Evolutionary conservation across 2,888 invertebrate genomes (phyloP), one percentile per base, ranked within the genome.

Genomic region (Drosophila emarginata): DNA sequence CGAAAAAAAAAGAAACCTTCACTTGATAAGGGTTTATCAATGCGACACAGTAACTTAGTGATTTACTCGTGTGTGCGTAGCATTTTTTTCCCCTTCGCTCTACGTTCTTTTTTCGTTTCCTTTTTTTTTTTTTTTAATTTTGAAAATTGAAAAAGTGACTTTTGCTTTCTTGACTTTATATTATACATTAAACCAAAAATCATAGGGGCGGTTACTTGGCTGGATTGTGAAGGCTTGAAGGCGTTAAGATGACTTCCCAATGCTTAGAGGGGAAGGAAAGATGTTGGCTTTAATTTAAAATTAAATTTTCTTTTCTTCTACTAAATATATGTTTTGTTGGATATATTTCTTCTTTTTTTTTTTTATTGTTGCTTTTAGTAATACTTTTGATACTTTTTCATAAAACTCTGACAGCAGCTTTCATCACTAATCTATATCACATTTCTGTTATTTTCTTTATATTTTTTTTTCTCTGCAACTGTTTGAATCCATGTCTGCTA

Each of bases 71-170:
- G 74, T 77, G 77, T 80, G 75, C 76, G 75, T 78, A 64, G 82
- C 80, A 64, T 80, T 74, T 72, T 72, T 50, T 63, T 57, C 45
- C 18, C 18, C 45, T 45, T 45, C 45, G 45, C 18, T 45, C 45
- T 45, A 11, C 45, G 3, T 40, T 40, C 32, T 11, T 40, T 15
- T 15, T 15, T 9, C 11, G 0, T 18, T 11, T 45, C 2, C 11
- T 21, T 21, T 21, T 45, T 21, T 11, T 11, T 45, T 65, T 80
- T 78, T 87, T 84, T 80, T 78, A 80, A 82, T 80, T 83, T 85
- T 77, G 79, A 76, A 89, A 88, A 90, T 89, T 90, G 89, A 90
- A 90, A 90, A 85, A 87, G 86, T 89, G 90, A 89, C 89, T 90
- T 89, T 86, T 88, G 80, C 80, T 85, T 88, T 87, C 69, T 72